Evolutionary conservation across 2,888 invertebrate genomes (phyloP).

Genomic region (Aphidius colemani): DNA sequence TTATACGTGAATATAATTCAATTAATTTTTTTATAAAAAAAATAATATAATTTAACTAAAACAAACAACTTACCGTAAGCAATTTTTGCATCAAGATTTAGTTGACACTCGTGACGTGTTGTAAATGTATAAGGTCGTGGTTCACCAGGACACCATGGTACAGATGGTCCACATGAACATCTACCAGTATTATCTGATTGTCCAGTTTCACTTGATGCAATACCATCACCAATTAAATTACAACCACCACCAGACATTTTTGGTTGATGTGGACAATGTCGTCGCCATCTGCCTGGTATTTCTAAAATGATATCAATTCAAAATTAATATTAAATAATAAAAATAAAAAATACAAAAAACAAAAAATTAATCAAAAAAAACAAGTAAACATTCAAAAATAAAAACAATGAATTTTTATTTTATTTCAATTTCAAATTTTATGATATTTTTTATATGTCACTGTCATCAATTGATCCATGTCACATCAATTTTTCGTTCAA

Average conservation of each 20-base stretch:
- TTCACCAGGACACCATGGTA: conserved; percentile 54
- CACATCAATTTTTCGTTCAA: no score
- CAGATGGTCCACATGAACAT: conserved; percentile 54
- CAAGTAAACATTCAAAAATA: no score
- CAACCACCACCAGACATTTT: conserved; percentile 52
- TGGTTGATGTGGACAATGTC: conserved; percentile 52
- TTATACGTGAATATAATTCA: background rate
- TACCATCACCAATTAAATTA: conserved; percentile 54
- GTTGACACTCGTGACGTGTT: conserved; percentile 54
- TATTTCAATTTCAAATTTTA: no score
- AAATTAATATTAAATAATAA: background rate
- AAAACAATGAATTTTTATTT: no score
- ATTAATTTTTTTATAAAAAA: background rate
- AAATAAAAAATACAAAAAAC: no score
- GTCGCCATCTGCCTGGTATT: conserved; percentile 55
- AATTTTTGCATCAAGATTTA: conserved; percentile 54
- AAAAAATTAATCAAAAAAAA: no score
- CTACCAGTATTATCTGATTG: conserved; percentile 44
- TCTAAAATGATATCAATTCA: conserved; percentile 39
- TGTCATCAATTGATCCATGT: no score
- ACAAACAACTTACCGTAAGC: conserved; percentile 48
- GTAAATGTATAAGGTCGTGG: conserved; percentile 52
- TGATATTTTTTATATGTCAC: no score
- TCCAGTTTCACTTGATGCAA: conserved; percentile 35
- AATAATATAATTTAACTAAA: background rate